These are phyloP conservation scores for Oreocharis arfaki DNA, from an alignment of 2,113 vertebrate genomes.

Conservation along the genomic window DNA sequence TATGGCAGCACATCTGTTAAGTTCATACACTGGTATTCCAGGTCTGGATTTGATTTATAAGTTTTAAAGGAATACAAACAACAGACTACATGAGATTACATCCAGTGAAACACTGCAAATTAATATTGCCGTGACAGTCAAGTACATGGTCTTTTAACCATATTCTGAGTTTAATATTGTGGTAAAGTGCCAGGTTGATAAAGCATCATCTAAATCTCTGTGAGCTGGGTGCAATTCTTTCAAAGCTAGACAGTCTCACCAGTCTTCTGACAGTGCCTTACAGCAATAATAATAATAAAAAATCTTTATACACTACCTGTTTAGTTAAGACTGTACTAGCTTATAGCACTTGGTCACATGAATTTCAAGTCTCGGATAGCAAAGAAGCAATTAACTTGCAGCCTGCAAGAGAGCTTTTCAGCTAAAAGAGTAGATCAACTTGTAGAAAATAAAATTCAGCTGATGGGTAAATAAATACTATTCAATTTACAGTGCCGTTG, in stretches of 20 bases:
- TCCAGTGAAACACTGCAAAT: constrained; percentile 42
- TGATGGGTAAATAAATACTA: background rate
- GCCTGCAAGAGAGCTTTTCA: background rate
- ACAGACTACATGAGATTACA: constrained; percentile 31
- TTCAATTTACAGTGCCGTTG: background rate
- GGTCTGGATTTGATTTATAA: constrained; percentile 67
- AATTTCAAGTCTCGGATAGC: background rate
- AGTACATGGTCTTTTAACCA: constrained; percentile 13
- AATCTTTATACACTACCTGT: background rate
- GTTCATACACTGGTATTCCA: constrained; percentile 56
- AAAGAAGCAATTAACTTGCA: constrained; percentile 2
- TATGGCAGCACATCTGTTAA: constrained; percentile 68
- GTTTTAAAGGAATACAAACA: constrained; percentile 58
- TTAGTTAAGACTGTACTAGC: constrained; percentile 1
- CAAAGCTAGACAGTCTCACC: background rate
- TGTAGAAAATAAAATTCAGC: background rate
- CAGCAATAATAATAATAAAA: constrained; percentile 41
- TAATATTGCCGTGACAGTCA: constrained; percentile 26
- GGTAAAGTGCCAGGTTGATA: constrained; percentile 1
- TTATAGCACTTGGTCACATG: background rate
- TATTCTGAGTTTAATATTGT: background rate
- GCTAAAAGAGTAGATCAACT: background rate
- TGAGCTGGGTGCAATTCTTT: constrained; percentile 11
- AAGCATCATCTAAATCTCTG: constrained; percentile 25
- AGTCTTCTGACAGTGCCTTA: constrained; percentile 19